phyloP scores from a whole-genome alignment of 2,797 vertebrate genomes.

The Anabacerthia variegaticeps region DNA sequence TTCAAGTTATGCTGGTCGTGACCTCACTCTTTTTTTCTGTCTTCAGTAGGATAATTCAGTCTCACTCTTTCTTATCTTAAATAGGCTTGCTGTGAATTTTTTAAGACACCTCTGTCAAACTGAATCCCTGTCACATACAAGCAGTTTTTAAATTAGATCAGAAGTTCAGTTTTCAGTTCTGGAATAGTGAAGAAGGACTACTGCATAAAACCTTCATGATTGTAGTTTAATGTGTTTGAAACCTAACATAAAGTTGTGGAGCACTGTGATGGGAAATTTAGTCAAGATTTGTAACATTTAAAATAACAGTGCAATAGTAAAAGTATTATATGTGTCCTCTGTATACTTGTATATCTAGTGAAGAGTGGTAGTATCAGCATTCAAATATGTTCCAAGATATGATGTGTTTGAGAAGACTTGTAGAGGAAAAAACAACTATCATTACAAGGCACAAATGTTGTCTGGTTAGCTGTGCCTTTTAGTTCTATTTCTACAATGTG shows the following conservation, averaged over 20 bases:
- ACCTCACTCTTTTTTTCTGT: background rate
- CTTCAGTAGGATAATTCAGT: background rate
- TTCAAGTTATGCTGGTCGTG: background rate
- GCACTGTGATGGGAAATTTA: background rate
- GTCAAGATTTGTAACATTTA: background rate
- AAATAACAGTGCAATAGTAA: background rate
- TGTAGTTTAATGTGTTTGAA: background rate
- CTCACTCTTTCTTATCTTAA: background rate
- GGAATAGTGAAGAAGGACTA: background rate
- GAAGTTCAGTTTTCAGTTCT: background rate
- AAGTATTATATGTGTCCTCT: background rate
- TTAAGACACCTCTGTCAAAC: slow-evolving; percentile 23
- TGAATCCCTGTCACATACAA: background rate
- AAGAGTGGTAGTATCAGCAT: background rate
- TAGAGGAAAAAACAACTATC: background rate
- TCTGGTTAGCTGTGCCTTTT: background rate
- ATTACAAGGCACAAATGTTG: background rate
- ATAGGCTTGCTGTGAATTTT: slow-evolving; percentile 28
- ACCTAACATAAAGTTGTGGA: background rate
- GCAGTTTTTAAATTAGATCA: background rate
- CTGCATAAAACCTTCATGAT: background rate
- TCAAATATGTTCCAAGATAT: background rate
- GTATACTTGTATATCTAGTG: background rate
- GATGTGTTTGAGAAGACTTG: background rate
- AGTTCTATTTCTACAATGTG: background rate